Base-by-base conservation (phyloP, 1,140 invertebrate species). In the Batillaria attramentaria region DNA sequence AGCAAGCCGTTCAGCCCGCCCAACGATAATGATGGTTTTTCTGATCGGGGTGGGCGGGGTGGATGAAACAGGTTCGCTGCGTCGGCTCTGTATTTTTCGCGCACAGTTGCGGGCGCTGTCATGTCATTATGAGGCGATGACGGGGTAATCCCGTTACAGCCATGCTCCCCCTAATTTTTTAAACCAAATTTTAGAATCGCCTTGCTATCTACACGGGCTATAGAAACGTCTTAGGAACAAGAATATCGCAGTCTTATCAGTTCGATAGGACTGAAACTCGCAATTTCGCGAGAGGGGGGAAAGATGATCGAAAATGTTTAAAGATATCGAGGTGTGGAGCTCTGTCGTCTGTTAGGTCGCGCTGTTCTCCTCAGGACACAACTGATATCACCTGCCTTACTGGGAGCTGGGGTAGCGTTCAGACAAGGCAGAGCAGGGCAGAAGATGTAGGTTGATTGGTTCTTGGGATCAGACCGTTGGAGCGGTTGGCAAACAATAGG, bases 21-120 rank as follows among this genome's bases (percentile, higher is more conserved):
- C 37, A 69, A 35, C 28, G 66, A 41, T 69, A 42, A 42, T 65
- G 62, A n/a, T n/a, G n/a, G n/a, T n/a, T n/a, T n/a, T n/a, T n/a
- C 62, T 65, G 62, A 62, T 31, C 24, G 24, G 46, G 24, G 62
- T 13, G 62, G 62, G 62, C 10, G 62, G 62, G 31, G 62, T 65
- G 62, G 62, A 31, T 33, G 8, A 31, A 65, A 16, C 31, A 16
- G 57, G 10, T 50, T 24, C 46, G 10, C 46, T 50, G 10, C 46
- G 10, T 24, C 24, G 46, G 57, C n/a, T 65, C 37, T 35, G 33
- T 6, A 13, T 5, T 65, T 65, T 65, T 65, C 28, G n/a, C n/a
- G 8, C 13, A 62, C 57, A 16, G n/a, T n/a, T n/a, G n/a, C n/a
- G n/a, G n/a, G n/a, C n/a, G n/a, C n/a, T n/a, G n/a, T n/a, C n/a